A percentile compares a stretch with the other conserved stretches of the same genome.
phyloP scores from a whole-genome alignment of 2,797 vertebrate genomes.

The Platyrinchus mystaceus region DNA sequence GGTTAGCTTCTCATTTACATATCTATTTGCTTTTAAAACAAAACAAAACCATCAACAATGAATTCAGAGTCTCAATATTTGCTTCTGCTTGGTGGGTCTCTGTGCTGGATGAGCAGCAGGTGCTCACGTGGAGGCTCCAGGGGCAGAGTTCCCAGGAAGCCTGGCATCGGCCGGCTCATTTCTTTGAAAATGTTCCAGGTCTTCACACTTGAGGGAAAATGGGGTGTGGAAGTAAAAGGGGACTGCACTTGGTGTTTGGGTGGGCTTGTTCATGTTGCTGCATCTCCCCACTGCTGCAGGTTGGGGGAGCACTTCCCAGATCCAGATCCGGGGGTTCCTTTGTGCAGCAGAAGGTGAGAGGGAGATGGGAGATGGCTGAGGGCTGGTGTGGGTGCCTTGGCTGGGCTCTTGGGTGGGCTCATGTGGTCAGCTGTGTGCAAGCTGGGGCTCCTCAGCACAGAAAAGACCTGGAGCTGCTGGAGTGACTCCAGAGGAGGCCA shows the following conservation, averaged over 20 bases:
- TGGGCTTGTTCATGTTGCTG: rapidly evolving
- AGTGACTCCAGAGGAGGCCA: rapidly evolving
- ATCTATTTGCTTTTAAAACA: background rate
- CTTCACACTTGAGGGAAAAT: background rate
- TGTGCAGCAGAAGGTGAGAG: background rate
- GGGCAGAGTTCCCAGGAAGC: background rate
- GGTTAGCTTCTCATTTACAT: background rate
- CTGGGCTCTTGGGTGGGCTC: background rate
- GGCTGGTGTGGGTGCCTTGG: background rate
- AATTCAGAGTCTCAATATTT: background rate
- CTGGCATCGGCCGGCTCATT: rapidly evolving
- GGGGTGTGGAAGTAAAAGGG: background rate
- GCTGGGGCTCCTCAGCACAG: background rate
- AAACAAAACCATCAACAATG: background rate
- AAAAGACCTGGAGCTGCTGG: background rate
- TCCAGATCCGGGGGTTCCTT: background rate
- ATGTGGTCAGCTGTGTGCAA: rapidly evolving
- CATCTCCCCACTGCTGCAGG: rapidly evolving
- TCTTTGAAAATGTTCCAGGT: background rate
- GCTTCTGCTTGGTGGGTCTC: background rate
- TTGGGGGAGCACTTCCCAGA: background rate
- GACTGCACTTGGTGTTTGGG: rapidly evolving
- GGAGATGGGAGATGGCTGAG: background rate
- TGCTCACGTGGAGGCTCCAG: background rate
- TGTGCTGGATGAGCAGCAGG: background rate